Conservation (phyloP, 1,140 invertebrate species). For the Brachionus angularis region DNA sequence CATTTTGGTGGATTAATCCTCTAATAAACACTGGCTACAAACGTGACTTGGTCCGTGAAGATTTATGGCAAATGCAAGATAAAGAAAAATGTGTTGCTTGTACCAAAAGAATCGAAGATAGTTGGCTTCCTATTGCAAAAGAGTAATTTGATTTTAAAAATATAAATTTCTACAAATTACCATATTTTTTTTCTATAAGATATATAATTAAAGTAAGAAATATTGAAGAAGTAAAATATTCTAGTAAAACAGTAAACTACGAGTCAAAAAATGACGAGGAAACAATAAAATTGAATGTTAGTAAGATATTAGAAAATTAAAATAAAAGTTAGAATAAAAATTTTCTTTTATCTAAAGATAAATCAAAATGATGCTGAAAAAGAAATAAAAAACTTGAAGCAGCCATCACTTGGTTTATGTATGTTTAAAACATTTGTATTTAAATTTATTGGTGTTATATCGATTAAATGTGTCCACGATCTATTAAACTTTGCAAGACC, state of each 20-base stretch:
- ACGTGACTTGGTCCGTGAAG: constrained; percentile 17
- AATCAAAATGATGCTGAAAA: background rate
- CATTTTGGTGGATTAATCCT: constrained; percentile 41
- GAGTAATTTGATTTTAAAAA: background rate
- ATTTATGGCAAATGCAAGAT: constrained; percentile 31
- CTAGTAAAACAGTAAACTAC: background rate
- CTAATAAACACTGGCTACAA: constrained; percentile 42
- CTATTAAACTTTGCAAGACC: constrained; percentile 38
- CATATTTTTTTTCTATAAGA: background rate
- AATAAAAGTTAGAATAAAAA: background rate
- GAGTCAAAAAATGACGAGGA: background rate
- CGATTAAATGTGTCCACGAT: constrained; percentile 41
- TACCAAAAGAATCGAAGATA: constrained; percentile 9
- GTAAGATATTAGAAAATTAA: background rate
- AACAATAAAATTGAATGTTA: constrained; percentile 15
- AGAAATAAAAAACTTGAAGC: background rate
- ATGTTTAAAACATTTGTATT: constrained; percentile 8
- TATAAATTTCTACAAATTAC: background rate
- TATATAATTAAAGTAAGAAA: constrained; percentile 4
- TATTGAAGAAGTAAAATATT: constrained; percentile 15
- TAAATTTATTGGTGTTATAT: constrained; percentile 30
- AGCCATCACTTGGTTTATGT: constrained; percentile 28
- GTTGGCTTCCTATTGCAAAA: constrained; percentile 21
- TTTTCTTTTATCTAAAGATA: background rate
- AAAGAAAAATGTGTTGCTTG: constrained; percentile 9